A percentile compares a stretch with the other conserved stretches of the same genome.
Conservation (phyloP, 2,797 vertebrate species). For the Coregonus suidteri region DNA sequence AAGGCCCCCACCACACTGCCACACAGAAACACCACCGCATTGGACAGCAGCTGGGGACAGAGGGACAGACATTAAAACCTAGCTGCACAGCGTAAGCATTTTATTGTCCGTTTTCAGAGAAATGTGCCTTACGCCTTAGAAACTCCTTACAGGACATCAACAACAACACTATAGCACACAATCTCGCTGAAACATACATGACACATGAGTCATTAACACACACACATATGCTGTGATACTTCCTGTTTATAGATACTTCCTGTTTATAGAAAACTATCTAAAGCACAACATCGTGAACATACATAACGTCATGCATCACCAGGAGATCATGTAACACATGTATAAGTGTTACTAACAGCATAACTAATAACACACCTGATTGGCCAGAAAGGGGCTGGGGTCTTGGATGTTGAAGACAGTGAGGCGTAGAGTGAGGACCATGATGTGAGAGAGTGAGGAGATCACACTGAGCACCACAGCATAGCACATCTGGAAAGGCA, state of each 20-base stretch:
- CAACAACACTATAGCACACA: background rate
- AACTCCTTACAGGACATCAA: background rate
- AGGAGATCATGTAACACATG: background rate
- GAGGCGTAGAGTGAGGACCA: constrained; percentile 75
- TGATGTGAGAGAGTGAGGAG: constrained; percentile 86
- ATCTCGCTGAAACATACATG: background rate
- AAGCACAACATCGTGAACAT: background rate
- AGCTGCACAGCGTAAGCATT: background rate
- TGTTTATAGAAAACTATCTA: background rate
- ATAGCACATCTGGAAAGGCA: constrained; percentile 87
- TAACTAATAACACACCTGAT: constrained; percentile 49
- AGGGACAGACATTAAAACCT: background rate
- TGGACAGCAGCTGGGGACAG: constrained; percentile 84
- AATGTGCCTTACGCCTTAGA: background rate
- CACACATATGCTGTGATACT: background rate
- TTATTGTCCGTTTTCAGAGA: background rate
- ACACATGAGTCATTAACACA: background rate
- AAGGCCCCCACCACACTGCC: constrained; percentile 90
- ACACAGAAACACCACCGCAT: constrained; percentile 86
- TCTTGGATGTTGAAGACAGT: rapidly evolving
- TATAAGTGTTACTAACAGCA: background rate
- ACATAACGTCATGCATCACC: background rate
- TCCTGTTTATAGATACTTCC: background rate
- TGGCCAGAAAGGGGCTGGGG: constrained; percentile 64
- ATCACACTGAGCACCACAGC: constrained; percentile 81